These are phyloP conservation scores for Thripadectes ignobilis DNA, from an alignment of 2,797 vertebrate species.

Conservation along the genomic window DNA sequence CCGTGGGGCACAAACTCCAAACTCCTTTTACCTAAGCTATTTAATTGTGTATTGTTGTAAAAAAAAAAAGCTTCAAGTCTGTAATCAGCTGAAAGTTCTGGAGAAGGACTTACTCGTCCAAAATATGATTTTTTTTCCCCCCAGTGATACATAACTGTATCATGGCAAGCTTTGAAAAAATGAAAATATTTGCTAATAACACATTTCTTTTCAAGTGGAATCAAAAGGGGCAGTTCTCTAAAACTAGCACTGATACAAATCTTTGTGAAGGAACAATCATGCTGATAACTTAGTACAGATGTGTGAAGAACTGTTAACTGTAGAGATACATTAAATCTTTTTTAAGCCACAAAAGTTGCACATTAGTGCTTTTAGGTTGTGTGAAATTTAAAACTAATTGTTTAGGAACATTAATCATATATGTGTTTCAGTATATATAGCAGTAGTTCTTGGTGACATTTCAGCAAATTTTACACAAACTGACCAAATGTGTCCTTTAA, in stretches of 20 bases:
- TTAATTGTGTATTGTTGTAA: not conserved
- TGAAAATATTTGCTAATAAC: not conserved
- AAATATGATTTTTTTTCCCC: not conserved
- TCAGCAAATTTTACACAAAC: not conserved
- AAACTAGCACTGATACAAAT: not conserved
- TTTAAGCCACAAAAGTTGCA: not conserved
- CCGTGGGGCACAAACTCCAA: not conserved
- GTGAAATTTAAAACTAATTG: not conserved
- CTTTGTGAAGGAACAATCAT: not conserved
- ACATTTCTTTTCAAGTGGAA: not conserved
- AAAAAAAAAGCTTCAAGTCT: not conserved
- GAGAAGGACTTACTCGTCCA: not conserved
- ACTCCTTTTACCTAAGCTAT: not conserved
- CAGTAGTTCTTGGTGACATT: not conserved
- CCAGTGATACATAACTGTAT: not conserved
- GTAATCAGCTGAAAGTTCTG: not conserved
- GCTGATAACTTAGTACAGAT: not conserved
- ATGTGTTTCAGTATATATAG: not conserved
- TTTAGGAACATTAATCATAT: not conserved
- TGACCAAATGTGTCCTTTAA: not conserved
- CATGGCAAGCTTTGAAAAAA: not conserved
- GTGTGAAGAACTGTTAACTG: not conserved
- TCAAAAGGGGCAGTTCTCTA: not conserved
- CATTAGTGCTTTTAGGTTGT: not conserved
- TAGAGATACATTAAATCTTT: not conserved